Evolutionary conservation across 2,888 invertebrate species (phyloP).

Genomic region (Himalopsyche kuldschensis): DNA sequence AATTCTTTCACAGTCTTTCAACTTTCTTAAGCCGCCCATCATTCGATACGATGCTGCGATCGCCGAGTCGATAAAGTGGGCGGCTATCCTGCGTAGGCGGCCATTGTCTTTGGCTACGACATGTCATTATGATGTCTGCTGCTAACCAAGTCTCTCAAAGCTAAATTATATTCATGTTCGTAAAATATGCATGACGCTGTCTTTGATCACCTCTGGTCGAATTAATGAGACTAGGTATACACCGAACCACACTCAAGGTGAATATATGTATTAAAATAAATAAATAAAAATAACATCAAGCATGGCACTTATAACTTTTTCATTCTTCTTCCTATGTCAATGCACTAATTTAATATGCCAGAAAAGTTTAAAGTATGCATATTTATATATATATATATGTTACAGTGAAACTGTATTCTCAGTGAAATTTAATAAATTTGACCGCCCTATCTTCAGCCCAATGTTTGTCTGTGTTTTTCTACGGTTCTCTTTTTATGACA

Average conservation of each 20-base stretch:
- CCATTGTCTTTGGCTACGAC: constrained; percentile 31
- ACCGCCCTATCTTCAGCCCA: no score
- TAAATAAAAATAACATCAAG: no score
- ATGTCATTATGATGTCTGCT: constrained; percentile 26
- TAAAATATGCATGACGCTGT: neutral
- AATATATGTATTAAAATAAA: no score
- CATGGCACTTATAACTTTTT: no score
- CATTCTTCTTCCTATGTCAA: no score
- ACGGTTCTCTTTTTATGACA: no score
- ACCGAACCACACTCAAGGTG: neutral
- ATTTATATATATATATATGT: no score
- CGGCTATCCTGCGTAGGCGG: constrained; percentile 20
- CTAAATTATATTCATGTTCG: neutral
- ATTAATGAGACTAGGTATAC: neutral
- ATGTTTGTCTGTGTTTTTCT: no score
- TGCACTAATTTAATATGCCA: no score
- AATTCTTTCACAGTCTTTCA: neutral
- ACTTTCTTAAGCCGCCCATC: neutral
- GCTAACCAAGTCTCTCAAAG: neutral
- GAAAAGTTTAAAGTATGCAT: no score
- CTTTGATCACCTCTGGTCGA: neutral
- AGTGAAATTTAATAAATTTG: no score
- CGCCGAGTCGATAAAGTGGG: neutral
- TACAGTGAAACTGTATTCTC: no score
- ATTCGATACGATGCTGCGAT: neutral